Percentiles rank a stretch among this genome's conserved stretches.
phyloP scores from a whole-genome alignment of 2,888 invertebrate species.

The Aphodius granarius region DNA sequence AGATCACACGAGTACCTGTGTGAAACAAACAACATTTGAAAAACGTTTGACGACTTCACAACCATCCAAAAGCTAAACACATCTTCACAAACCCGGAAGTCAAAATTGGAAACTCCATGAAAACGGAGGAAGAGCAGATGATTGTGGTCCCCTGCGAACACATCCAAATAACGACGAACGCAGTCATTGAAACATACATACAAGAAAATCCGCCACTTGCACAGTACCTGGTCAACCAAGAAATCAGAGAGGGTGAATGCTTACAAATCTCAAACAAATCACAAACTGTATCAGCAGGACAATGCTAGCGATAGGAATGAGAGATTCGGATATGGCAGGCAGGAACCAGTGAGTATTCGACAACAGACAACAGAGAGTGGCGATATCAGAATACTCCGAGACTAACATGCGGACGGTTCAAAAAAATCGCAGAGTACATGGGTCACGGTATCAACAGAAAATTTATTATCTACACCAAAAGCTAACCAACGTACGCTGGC shows the following conservation, averaged over 20 bases:
- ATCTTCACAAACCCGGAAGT: background rate
- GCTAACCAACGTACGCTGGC: too few relatives aligned
- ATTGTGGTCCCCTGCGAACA: background rate
- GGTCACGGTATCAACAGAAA: background rate
- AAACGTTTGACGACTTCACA: too few relatives aligned
- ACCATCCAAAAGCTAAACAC: too few relatives aligned
- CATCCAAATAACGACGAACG: background rate
- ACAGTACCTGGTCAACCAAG: background rate
- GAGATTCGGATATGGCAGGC: background rate
- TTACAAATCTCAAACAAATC: background rate
- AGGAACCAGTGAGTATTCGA: background rate
- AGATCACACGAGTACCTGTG: too few relatives aligned
- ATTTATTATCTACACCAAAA: background rate
- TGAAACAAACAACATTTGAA: too few relatives aligned
- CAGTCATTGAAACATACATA: background rate
- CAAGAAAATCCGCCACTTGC: background rate
- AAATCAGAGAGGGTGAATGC: background rate
- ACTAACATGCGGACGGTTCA: too few relatives aligned
- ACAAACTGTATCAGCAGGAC: background rate
- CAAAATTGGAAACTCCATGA: background rate
- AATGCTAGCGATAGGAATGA: background rate
- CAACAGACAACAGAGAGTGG: background rate
- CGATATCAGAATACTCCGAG: too few relatives aligned
- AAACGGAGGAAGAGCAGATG: background rate
- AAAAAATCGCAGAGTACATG: background rate